Conservation (phyloP, 1,140 invertebrate species). For the Sycophila sp. region DNA sequence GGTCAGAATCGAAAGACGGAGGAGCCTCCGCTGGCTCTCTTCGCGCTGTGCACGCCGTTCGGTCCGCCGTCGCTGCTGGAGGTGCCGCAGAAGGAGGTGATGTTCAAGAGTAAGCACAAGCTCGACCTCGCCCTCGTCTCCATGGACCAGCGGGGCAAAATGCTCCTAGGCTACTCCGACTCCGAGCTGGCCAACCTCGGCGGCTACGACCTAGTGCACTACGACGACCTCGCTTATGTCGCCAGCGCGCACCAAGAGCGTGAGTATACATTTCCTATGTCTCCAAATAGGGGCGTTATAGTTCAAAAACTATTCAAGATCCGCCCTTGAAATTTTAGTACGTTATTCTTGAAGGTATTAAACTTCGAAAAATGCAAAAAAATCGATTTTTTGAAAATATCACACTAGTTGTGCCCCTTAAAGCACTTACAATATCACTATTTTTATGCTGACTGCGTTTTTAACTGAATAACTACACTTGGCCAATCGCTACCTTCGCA, state of each 20-base stretch:
- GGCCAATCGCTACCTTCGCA: no score
- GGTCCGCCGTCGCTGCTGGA: slow-evolving; percentile 92
- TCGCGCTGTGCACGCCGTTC: slow-evolving; percentile 97
- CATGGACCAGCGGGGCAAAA: slow-evolving; percentile 97
- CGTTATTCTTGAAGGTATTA: no score
- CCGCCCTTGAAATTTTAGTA: no score
- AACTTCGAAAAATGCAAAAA: no score
- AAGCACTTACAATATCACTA: no score
- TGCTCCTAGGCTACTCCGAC: slow-evolving; percentile 93
- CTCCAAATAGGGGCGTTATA: no score
- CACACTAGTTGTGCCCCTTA: no score
- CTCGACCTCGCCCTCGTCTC: slow-evolving; percentile 94
- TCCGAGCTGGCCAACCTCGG: slow-evolving; percentile 90
- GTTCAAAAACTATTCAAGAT: no score
- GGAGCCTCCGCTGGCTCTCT: slow-evolving; percentile 91
- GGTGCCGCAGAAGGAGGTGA: slow-evolving; percentile 93
- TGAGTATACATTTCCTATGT: slow-evolving; percentile 75
- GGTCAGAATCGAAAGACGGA: slow-evolving; percentile 96
- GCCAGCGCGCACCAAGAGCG: slow-evolving; percentile 99
- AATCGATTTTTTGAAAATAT: no score
- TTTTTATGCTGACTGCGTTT: no score
- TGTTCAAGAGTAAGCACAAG: slow-evolving; percentile 99
- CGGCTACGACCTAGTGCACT: slow-evolving; percentile 97
- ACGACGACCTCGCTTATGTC: slow-evolving; percentile 95
- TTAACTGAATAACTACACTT: no score